phyloP scores from a whole-genome alignment of 2,888 invertebrate species.

The Eristalinus sepulchralis region DNA sequence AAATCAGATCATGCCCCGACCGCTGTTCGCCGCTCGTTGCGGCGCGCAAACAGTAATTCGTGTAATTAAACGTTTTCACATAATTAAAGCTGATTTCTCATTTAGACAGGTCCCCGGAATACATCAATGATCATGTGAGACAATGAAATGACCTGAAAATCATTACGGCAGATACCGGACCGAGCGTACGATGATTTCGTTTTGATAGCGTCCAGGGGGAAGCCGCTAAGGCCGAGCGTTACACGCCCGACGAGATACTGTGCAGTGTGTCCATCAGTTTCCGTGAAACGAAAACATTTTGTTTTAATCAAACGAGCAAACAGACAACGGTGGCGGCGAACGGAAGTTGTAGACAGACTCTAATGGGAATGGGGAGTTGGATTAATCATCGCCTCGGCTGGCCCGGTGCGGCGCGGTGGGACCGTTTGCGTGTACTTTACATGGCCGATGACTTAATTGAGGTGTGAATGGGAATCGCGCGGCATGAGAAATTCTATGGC shows the following conservation, averaged over 20 bases:
- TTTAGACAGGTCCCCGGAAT: slow-evolving; percentile 43
- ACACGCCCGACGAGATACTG: background rate
- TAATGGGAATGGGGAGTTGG: slow-evolving; percentile 60
- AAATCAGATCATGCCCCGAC: slow-evolving; percentile 67
- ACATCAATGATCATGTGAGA: slow-evolving; percentile 66
- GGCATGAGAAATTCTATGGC: slow-evolving; percentile 13
- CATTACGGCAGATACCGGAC: slow-evolving; percentile 54
- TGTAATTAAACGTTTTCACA: slow-evolving; percentile 71
- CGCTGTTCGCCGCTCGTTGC: slow-evolving; percentile 3
- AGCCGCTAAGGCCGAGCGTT: slow-evolving; percentile 32
- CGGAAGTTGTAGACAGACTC: slow-evolving; percentile 61
- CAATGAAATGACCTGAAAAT: slow-evolving; percentile 66
- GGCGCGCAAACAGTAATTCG: slow-evolving; percentile 51
- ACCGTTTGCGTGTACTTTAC: slow-evolving; percentile 38
- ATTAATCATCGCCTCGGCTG: slow-evolving; percentile 47
- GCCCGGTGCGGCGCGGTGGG: slow-evolving; percentile 7
- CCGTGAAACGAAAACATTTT: slow-evolving; percentile 61
- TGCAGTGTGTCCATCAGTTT: slow-evolving; percentile 36
- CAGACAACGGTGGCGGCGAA: slow-evolving; percentile 9
- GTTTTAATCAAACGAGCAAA: slow-evolving; percentile 39
- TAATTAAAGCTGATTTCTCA: slow-evolving; percentile 70
- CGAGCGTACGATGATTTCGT: slow-evolving; percentile 64
- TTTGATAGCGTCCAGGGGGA: slow-evolving; percentile 44
- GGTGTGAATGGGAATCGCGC: slow-evolving; percentile 48
- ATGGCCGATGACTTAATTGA: slow-evolving; percentile 48